These are phyloP conservation scores for Noctua janthe DNA, from an alignment of 2,888 invertebrate species.

Conservation along the genomic window DNA sequence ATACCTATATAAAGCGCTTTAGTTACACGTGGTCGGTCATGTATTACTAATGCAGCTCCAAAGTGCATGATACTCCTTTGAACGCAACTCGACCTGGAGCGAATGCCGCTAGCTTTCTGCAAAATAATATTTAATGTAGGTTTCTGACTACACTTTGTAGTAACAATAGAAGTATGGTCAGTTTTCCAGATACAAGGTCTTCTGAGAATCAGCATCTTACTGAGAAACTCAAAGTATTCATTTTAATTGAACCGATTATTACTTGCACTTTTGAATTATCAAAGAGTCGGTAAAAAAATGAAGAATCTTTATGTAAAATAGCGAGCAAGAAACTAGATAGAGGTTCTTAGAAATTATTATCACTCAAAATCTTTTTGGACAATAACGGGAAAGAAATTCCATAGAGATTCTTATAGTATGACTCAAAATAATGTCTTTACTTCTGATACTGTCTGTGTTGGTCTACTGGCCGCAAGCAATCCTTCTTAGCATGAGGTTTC, in stretches of 20 bases:
- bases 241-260: neutral
- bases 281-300: neutral
- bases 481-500: no score
- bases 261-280: neutral
- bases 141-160: slow-evolving; percentile 22
- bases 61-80: slow-evolving; percentile 62
- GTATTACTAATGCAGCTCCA: slow-evolving; percentile 50
- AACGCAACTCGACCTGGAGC: slow-evolving; percentile 29
- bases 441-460: neutral
- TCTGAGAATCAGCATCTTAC: no score
- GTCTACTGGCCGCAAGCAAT: neutral
- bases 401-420: neutral
- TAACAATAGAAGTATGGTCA: neutral
- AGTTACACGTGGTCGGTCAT: slow-evolving; percentile 49
- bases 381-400: no score
- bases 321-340: neutral
- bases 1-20: slow-evolving; percentile 45
- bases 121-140: slow-evolving; percentile 39
- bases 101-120: slow-evolving; percentile 37
- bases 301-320: neutral
- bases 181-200: no score
- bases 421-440: neutral
- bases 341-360: neutral
- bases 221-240: neutral
- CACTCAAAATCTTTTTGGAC: no score